Base-by-base conservation (phyloP, 2,888 invertebrate species). In the Flabesymbios commensalis region DNA sequence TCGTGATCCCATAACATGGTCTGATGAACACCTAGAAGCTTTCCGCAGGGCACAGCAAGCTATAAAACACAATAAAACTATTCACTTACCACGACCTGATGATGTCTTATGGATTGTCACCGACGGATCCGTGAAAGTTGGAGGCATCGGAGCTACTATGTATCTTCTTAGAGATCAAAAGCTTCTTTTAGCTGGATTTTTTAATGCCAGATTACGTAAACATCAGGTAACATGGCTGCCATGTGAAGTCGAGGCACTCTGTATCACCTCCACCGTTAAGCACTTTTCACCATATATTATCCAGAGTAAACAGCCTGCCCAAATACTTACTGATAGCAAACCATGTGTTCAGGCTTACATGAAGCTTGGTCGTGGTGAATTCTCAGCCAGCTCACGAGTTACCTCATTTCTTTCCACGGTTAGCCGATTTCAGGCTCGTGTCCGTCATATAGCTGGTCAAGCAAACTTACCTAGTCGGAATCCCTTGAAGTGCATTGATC, bases 281-380 rank as follows among this genome's bases (percentile, higher is more conserved):
- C 57, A 57, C 24, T 57, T 57, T 24, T 22, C 19, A 3, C 57
- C 57, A 17, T 57, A 28, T 32, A 45, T 57, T n/a, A 32, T 45
- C 22, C 47, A 45, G 48, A 31, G 19, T 32, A 4, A 29, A 10
- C 55, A 55, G n/a, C 14, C 5, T 5, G 29, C 28, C 3, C n/a
- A 17, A 4, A 22, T 55, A 7, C 29, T 55, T 7, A 55, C 55
- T 5, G 55, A 55, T 29, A 43, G 28, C 41, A 55, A 43, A 22
- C 55, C 55, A 26, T 55, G 41, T 43, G 55, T 52, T 22, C 52
- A 59, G 29, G 54, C 59, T 17, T 59, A 45, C 24, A 47, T 43
- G 4, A 54, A 59, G 26, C 36, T 59, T 17, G 14, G 29, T 5
- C 32, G 47, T 7, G 53, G 45, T 17, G 45, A 59, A 45, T 59